Conservation (phyloP, 2,113 vertebrate species). For the Anser cygnoides region DNA sequence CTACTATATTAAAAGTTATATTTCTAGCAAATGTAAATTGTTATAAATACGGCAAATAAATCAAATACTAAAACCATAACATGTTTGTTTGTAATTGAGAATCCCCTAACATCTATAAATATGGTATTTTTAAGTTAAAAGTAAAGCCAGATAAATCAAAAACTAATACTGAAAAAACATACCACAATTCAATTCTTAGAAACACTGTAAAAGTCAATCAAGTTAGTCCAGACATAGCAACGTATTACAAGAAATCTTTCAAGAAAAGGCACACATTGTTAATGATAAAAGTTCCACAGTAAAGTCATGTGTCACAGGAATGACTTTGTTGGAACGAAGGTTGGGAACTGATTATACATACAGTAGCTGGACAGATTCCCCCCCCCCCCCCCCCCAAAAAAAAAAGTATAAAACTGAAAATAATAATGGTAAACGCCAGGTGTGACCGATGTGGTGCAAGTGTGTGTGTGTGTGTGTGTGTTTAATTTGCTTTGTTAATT, state of each 20-base stretch:
- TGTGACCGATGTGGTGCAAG: not conserved
- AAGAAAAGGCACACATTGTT: slow-evolving; percentile 91
- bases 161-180: slow-evolving; percentile 76
- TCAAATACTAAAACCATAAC: slow-evolving; percentile 75
- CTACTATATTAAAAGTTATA: slow-evolving; percentile 80
- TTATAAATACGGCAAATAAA: slow-evolving; percentile 85
- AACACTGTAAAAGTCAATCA: slow-evolving; percentile 79
- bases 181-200: slow-evolving; percentile 77
- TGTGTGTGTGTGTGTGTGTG: not conserved
- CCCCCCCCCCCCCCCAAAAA: not conserved
- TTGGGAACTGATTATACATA: slow-evolving; percentile 46
- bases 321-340: slow-evolving; percentile 26
- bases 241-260: slow-evolving; percentile 80
- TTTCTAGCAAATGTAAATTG: slow-evolving; percentile 78
- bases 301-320: slow-evolving; percentile 59
- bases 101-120: slow-evolving; percentile 82
- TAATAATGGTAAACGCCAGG: slow-evolving; percentile 29
- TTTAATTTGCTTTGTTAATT: slow-evolving; percentile 38
- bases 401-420: slow-evolving; percentile 48
- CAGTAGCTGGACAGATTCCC: slow-evolving; percentile 14
- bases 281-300: slow-evolving; percentile 77
- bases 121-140: slow-evolving; percentile 80
- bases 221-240: slow-evolving; percentile 83
- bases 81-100: slow-evolving; percentile 34
- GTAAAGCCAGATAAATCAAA: slow-evolving; percentile 70